These are phyloP conservation scores for Sclerurus mexicanus DNA, from an alignment of 2,113 vertebrate species.

Conservation along the genomic window DNA sequence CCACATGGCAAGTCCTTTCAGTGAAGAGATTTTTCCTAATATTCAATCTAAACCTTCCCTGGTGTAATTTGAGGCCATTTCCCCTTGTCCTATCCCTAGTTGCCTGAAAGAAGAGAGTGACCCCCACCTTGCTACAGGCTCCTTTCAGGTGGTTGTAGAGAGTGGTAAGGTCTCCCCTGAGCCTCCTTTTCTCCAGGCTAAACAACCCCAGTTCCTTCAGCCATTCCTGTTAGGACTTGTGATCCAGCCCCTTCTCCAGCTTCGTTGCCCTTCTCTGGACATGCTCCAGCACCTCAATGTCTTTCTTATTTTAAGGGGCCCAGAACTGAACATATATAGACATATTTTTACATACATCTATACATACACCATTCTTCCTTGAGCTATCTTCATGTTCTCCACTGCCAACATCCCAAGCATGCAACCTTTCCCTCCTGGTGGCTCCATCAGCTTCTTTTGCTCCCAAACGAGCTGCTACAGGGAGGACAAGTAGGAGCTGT, in stretches of 20 bases:
- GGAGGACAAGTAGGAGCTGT: not conserved
- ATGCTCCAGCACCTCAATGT: not conserved
- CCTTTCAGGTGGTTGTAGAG: not conserved
- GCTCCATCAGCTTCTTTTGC: not conserved
- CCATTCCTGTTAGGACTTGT: not conserved
- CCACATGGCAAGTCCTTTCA: not conserved
- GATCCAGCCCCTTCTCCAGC: not conserved
- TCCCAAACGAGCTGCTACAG: not conserved
- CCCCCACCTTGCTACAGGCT: not conserved
- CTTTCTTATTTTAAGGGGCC: not conserved
- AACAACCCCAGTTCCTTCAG: not conserved
- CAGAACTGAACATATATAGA: not conserved
- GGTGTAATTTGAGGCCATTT: not conserved
- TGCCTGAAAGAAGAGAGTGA: not conserved
- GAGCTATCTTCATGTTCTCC: not conserved
- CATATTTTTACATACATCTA: accelerated
- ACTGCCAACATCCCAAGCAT: not conserved
- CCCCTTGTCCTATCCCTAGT: not conserved
- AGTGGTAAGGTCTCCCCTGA: not conserved
- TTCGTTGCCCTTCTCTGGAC: not conserved
- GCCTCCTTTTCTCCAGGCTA: not conserved
- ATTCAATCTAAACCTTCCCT: not conserved
- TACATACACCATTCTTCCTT: not conserved
- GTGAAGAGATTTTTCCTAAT: not conserved
- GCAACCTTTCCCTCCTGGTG: not conserved